phyloP scores from a whole-genome alignment of 1,140 invertebrate genomes.

The Drosophila mayri region DNA sequence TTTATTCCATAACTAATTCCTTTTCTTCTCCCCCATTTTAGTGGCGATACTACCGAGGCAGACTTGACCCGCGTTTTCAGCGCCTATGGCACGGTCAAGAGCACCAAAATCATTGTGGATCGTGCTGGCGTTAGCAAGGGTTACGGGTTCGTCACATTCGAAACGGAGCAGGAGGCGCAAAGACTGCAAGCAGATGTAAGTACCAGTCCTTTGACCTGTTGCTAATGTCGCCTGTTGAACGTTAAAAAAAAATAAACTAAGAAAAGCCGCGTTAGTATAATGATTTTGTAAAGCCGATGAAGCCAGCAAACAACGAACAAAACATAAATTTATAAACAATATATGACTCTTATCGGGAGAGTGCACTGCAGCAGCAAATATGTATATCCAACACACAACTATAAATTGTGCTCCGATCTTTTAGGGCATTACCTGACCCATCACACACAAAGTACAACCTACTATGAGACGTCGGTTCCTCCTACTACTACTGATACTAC shows the following conservation, averaged over 20 bases:
- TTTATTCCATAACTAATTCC: neutral
- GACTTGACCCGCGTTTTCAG: slow-evolving; percentile 93
- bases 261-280: slow-evolving; percentile 24
- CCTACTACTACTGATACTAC: slow-evolving; percentile 35
- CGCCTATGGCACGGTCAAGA: slow-evolving; percentile 95
- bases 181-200: slow-evolving; percentile 88
- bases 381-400: slow-evolving; percentile 25
- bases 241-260: slow-evolving; percentile 14
- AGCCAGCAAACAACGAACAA: slow-evolving; percentile 10
- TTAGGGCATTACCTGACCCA: slow-evolving; percentile 73
- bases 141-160: slow-evolving; percentile 98
- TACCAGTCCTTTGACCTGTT: slow-evolving; percentile 46
- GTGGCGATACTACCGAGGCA: slow-evolving; percentile 93
- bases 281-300: too few species aligned
- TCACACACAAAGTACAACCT: slow-evolving; percentile 52
- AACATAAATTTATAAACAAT: neutral
- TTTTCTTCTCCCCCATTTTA: slow-evolving; percentile 57
- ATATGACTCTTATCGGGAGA: slow-evolving; percentile 10
- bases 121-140: slow-evolving; percentile 97
- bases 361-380: slow-evolving; percentile 2
- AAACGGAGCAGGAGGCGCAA: slow-evolving; percentile 95
- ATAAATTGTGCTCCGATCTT: slow-evolving; percentile 79
- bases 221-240: slow-evolving; percentile 53
- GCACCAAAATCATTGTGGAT: slow-evolving; percentile 97
- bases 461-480: slow-evolving; percentile 53